Base-by-base conservation (phyloP, 2,888 invertebrate species). In the Hetaerina titia region DNA sequence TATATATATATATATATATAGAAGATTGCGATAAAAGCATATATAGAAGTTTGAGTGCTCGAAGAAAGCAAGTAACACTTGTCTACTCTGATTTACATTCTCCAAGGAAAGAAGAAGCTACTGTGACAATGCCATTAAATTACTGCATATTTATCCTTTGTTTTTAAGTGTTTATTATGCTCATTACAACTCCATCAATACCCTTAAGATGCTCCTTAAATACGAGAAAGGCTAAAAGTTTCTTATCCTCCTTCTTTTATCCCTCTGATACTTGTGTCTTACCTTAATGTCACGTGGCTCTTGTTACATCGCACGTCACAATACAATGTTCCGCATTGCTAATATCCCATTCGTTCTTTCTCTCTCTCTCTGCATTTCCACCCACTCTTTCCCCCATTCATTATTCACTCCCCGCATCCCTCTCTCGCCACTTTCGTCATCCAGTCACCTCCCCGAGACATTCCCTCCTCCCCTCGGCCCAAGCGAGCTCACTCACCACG, bases 271-370 rank as follows among this genome's bases (percentile, higher is more conserved):
- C 90, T 56, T 56, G 31, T 64, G 63, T 90, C 17, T 60, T 64
- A 7, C 69, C 92, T 92, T 64, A 92, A 92, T 92, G 92, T 92
- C 92, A 92, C 92, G 92, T 74, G 69, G 57, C 92, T 69, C 92
- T 92, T 56, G 56, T 57, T 64, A 56, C 45, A 92, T 92, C 56
- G 92, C 92, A 56, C 22, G 31, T 69, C 69, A 19, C 90, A 90
- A 90, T 45, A 45, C 90, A 45, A 31, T 60, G 25, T 56, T 45
- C 19, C 13, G 17, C 64, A 11, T 90, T 64, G 22, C 64, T 64
- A 15, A 13, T n/a, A 11, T 31, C 90, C 60, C n/a, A 58, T 31
- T 31, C 19, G 15, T 17, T 87, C 87, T 87, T 63, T 15, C 92
- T 69, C 15, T 74, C 56, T 63, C 45, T 45, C 8, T 17, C 19